Conservation (phyloP, 1,140 invertebrate species). For the Protaetia brevitarsis region DNA sequence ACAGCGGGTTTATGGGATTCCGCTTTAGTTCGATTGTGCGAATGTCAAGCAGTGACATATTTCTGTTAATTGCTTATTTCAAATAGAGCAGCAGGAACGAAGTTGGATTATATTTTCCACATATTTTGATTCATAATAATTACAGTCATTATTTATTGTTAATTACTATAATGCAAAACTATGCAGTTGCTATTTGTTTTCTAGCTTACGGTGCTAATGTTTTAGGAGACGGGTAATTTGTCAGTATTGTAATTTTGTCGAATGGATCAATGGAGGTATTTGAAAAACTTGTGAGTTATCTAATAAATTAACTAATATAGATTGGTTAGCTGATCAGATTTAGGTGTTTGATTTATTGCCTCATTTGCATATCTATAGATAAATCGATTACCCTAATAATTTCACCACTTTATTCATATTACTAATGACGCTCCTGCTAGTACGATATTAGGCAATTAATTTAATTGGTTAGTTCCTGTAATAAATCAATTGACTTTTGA, state of each 20-base stretch:
- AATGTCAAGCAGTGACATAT: conserved; percentile 20
- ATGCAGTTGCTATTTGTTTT: conserved; percentile 19
- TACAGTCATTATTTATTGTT: conserved; percentile 23
- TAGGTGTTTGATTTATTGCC: not conserved
- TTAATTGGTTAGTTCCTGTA: too few species aligned
- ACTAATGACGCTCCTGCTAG: too few species aligned
- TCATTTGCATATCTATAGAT: too few species aligned
- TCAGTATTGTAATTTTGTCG: not conserved
- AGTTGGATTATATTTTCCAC: conserved; percentile 24
- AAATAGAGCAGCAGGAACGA: conserved; percentile 21
- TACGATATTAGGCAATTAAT: too few species aligned
- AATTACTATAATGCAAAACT: conserved; percentile 18
- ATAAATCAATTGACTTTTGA: too few species aligned
- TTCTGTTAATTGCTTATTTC: conserved; percentile 27
- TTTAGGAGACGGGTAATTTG: not conserved
- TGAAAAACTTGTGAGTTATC: not conserved
- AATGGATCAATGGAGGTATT: not conserved
- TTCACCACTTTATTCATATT: too few species aligned
- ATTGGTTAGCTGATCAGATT: not conserved
- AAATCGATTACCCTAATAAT: too few species aligned
- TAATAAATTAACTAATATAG: conserved; percentile 15
- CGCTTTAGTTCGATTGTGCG: conserved; percentile 19
- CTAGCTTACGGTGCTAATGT: conserved; percentile 17
- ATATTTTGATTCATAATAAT: conserved; percentile 25
- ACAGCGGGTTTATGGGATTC: conserved; percentile 11